phyloP scores from a whole-genome alignment of 2,888 invertebrate species.

The Chrysina gloriosa region DNA sequence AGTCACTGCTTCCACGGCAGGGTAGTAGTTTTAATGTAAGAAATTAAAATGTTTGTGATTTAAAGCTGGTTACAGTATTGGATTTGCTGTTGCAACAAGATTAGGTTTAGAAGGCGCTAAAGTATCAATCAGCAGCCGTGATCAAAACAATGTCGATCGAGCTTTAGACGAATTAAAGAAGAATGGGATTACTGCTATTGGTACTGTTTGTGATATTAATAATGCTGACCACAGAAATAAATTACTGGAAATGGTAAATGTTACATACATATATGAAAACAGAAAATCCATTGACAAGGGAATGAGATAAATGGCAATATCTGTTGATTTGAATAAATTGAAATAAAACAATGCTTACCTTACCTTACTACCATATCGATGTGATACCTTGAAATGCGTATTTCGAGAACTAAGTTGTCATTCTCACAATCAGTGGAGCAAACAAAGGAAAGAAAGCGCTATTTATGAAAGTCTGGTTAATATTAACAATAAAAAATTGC shows the following conservation, averaged over 20 bases:
- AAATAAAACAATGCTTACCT: no score
- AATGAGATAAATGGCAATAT: no score
- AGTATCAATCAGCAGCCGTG: constrained; percentile 92
- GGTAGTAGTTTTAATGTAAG: constrained; percentile 12
- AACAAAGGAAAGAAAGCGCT: no score
- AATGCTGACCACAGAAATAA: constrained; percentile 81
- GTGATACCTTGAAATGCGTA: no score
- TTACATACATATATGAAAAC: no score
- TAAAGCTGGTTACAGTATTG: constrained; percentile 74
- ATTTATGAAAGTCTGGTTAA: no score
- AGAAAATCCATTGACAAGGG: no score
- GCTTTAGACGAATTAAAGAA: constrained; percentile 78
- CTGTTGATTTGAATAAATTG: no score
- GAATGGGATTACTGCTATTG: constrained; percentile 79
- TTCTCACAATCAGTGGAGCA: no score
- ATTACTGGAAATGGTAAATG: constrained; percentile 77
- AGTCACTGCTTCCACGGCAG: constrained; percentile 18
- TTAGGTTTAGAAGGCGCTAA: constrained; percentile 91
- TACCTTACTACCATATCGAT: no score
- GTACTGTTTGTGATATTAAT: constrained; percentile 91
- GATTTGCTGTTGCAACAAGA: constrained; percentile 89
- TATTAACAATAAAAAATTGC: no score
- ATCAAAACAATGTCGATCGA: constrained; percentile 83
- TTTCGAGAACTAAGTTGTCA: no score
- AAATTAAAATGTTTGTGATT: background rate